phyloP scores from a whole-genome alignment of 1,140 invertebrate species.

The Pectinophora gossypiella region DNA sequence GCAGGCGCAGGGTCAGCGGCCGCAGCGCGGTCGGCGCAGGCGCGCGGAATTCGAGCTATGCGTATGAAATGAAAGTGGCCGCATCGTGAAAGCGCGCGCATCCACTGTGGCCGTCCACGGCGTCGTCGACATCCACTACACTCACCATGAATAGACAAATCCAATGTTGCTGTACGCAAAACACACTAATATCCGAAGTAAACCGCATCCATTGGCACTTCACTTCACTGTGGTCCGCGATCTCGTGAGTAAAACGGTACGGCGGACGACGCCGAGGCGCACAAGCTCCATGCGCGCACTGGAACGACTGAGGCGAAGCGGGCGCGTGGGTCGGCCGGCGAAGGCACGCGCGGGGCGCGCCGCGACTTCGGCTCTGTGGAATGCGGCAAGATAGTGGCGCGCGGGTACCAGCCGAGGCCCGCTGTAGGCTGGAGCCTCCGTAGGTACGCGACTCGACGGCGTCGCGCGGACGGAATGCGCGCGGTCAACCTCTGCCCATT shows the following conservation, averaged over 20 bases:
- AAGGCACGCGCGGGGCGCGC: slow-evolving; percentile 69
- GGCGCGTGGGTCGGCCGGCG: slow-evolving; percentile 67
- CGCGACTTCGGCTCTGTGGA: slow-evolving; percentile 55
- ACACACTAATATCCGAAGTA: slow-evolving; percentile 46
- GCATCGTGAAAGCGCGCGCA: slow-evolving; percentile 72
- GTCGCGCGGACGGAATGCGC: slow-evolving; percentile 30
- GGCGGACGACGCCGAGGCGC: slow-evolving; percentile 33
- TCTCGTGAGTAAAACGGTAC: slow-evolving; percentile 30
- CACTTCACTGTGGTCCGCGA: slow-evolving; percentile 56
- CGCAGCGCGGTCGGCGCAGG: slow-evolving; percentile 56
- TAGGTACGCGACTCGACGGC: slow-evolving; percentile 29
- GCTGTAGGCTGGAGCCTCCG: slow-evolving; percentile 39
- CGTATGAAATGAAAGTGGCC: slow-evolving; percentile 73
- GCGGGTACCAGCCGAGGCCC: slow-evolving; percentile 48
- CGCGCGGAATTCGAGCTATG: slow-evolving; percentile 71
- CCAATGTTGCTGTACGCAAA: slow-evolving; percentile 43
- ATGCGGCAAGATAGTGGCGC: slow-evolving; percentile 68
- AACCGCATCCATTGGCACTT: slow-evolving; percentile 69
- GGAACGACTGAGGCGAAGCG: slow-evolving; percentile 49
- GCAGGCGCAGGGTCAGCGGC: slow-evolving; percentile 68
- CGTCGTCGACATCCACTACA: slow-evolving; percentile 31
- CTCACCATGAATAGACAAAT: slow-evolving; percentile 71
- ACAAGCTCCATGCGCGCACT: slow-evolving; percentile 46
- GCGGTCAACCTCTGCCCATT: slow-evolving; percentile 29
- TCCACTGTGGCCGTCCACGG: slow-evolving; percentile 35